phyloP scores from a whole-genome alignment of 1,140 invertebrate genomes.

The Spodoptera frugiperda region DNA sequence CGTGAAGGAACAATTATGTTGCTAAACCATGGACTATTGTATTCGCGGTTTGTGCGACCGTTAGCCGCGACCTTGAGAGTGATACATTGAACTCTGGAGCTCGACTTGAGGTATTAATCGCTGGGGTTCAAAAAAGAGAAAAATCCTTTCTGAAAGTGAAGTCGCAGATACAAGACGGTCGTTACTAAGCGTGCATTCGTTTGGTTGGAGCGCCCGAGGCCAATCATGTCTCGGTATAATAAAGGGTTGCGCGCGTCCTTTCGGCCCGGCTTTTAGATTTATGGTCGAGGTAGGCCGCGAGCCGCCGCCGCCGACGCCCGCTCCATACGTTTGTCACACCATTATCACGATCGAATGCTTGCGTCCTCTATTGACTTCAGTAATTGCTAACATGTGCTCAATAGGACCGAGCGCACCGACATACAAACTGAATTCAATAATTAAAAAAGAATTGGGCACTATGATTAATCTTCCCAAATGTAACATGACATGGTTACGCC shows the following conservation, averaged over 20 bases:
- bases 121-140: conserved; percentile 62
- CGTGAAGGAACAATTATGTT: conserved; percentile 56
- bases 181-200: conserved; percentile 75
- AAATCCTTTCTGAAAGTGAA: conserved; percentile 63
- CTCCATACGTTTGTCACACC: conserved; percentile 74
- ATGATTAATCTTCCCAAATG: conserved; percentile 52
- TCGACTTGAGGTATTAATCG: conserved; percentile 57
- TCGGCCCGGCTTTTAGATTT: conserved; percentile 76
- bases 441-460: conserved; percentile 45
- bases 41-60: conserved; percentile 54
- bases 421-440: conserved; percentile 20
- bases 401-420: conserved; percentile 2
- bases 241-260: conserved; percentile 78
- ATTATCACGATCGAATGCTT: conserved; percentile 67
- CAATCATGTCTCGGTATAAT: conserved; percentile 83
- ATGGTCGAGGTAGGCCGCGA: conserved; percentile 62
- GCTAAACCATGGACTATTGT: conserved; percentile 50
- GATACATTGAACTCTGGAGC: conserved; percentile 59
- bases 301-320: conserved; percentile 68
- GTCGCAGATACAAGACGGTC: conserved; percentile 68
- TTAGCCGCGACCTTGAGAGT: conserved; percentile 63
- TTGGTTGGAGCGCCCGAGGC: conserved; percentile 75
- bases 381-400: conserved; percentile 68
- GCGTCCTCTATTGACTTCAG: conserved; percentile 55
- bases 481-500: conserved; percentile 64